These are phyloP conservation scores for Quadroppia sp. DNA, from an alignment of 2,888 invertebrate species.

Conservation along the genomic window DNA sequence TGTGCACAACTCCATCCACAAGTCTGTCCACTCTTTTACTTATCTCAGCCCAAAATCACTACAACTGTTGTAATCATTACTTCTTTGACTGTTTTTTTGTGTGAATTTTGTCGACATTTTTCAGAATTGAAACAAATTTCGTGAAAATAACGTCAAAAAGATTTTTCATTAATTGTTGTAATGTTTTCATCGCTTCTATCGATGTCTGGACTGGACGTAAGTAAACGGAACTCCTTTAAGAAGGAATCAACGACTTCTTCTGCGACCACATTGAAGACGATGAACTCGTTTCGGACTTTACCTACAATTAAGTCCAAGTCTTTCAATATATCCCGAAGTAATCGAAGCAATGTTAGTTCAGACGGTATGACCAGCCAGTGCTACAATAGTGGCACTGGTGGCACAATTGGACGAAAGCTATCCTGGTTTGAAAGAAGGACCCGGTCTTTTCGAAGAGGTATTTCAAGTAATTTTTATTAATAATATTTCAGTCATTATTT, in stretches of 20 bases:
- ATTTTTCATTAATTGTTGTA: not conserved
- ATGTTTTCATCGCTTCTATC: conserved; percentile 18
- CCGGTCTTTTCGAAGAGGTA: conserved; percentile 26
- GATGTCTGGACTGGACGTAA: conserved; percentile 7
- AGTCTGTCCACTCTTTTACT: not conserved
- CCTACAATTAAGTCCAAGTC: conserved; percentile 24
- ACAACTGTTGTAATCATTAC: not conserved
- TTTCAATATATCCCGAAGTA: not conserved
- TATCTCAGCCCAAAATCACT: not conserved
- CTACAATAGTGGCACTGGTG: not conserved
- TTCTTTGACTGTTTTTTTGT: not conserved
- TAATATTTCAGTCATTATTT: not conserved
- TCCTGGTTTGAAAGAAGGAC: conserved; percentile 13
- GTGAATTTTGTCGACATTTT: not conserved
- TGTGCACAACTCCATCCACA: no score
- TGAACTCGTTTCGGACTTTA: not conserved
- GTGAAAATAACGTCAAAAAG: no score
- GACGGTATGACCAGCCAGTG: not conserved
- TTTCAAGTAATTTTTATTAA: not conserved
- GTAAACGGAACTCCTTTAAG: not conserved
- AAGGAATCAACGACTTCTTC: conserved; percentile 1
- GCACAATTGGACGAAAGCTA: not conserved
- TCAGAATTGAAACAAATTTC: no score
- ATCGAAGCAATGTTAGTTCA: not conserved
- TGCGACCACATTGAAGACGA: not conserved